A percentile compares a stretch with the other conserved stretches of the same genome.
These are phyloP conservation scores for Drosophila sechellia DNA, from an alignment of 1,140 invertebrate species.

Conservation along the genomic window DNA sequence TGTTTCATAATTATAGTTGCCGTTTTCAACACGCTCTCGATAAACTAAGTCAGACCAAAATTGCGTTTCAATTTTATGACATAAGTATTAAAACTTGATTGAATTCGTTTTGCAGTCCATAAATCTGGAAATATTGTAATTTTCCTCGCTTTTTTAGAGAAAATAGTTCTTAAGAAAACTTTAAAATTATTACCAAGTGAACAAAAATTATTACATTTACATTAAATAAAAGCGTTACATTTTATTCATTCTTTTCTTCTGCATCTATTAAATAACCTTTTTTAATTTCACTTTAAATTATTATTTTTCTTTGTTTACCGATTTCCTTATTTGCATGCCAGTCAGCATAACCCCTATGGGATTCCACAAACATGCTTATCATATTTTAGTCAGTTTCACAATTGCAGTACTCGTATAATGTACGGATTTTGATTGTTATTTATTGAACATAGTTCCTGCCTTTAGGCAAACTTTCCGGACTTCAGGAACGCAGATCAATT, in stretches of 20 bases:
- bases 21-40: background rate
- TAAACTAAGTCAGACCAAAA: background rate
- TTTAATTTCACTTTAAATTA: background rate
- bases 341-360: background rate
- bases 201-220: no score
- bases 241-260: no score
- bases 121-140: constrained; percentile 20
- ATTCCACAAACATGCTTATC: background rate
- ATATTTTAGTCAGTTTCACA: background rate
- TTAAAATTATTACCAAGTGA: no score
- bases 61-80: background rate
- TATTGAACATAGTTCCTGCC: constrained; percentile 19
- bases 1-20: background rate
- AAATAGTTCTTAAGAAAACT: no score
- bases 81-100: constrained; percentile 44
- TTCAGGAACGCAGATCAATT: constrained; percentile 24
- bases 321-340: background rate
- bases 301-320: background rate
- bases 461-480: constrained; percentile 8
- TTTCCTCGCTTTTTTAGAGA: constrained; percentile 1
- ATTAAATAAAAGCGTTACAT: no score
- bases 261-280: no score
- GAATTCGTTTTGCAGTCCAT: constrained; percentile 15
- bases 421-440: constrained; percentile 17
- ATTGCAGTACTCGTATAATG: background rate